Evolutionary conservation across 2,113 vertebrate genomes (phyloP).

Genomic region (Paedocypris sp.): DNA sequence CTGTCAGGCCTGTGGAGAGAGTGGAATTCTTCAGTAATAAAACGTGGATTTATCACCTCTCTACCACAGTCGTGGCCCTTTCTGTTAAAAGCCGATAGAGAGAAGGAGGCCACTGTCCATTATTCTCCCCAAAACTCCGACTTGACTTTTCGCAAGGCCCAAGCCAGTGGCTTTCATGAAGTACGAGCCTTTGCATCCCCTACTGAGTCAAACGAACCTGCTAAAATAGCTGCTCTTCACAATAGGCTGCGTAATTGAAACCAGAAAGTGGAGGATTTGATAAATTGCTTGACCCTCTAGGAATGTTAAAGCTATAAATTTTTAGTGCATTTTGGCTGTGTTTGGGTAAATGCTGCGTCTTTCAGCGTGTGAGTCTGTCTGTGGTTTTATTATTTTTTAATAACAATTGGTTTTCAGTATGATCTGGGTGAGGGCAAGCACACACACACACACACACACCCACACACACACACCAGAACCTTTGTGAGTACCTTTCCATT

Average conservation of each 20-base stretch:
- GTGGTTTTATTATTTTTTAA: conserved; percentile 52
- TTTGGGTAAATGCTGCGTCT: conserved; percentile 47
- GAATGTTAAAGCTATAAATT: conserved; percentile 97
- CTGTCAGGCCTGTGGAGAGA: conserved; percentile 97
- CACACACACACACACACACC: conserved; percentile 31
- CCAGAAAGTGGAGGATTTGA: conserved; percentile 98
- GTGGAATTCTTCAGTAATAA: conserved; percentile 98
- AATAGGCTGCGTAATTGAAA: conserved; percentile 97
- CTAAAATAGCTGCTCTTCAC: conserved; percentile 94
- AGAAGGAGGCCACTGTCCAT: conserved; percentile 62
- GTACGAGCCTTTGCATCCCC: conserved; percentile 79
- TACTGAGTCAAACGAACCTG: conserved; percentile 98
- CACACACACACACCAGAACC: conserved; percentile 1
- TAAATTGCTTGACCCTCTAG: conserved; percentile 97
- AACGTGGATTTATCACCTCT: conserved; percentile 97
- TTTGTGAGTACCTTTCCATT: conserved; percentile 28
- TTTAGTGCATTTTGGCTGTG: conserved; percentile 70
- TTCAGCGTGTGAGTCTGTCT: conserved; percentile 28
- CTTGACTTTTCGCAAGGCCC: conserved; percentile 35
- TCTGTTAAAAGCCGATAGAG: conserved; percentile 36
- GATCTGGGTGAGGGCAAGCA: conserved; percentile 39
- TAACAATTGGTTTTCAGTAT: conserved; percentile 62
- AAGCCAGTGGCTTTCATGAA: conserved; percentile 54
- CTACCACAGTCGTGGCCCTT: conserved; percentile 82
- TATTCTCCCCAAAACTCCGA: conserved; percentile 44